Base-by-base conservation (phyloP, 2,888 invertebrate species). In the Cataglyphis cursor region DNA sequence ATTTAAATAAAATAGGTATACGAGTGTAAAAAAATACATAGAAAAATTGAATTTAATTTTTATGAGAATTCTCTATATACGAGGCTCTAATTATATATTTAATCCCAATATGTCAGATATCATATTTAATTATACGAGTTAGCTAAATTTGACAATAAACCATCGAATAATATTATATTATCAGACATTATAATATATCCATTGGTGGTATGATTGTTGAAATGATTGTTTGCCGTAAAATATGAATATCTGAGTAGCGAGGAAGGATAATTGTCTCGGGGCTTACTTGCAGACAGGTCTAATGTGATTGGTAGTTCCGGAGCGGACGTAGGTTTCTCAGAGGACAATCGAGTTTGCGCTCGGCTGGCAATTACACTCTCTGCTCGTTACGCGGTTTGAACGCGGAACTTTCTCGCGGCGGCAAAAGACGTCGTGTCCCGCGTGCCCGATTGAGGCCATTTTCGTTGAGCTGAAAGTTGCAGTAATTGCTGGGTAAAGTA, bases 221-320 rank as follows among this genome's bases (percentile, higher is more conserved):
- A 68, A 59, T 72, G 72, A 59, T 18, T 78, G 57, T 72, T 66
- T 57, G 72, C 18, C 44, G 44, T 35, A 59, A 80, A 80, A 80
- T 78, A 78, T 80, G 78, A 61, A 80, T 80, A 80, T 18, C 31
- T 35, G 31, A 18, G 18, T 59, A 21, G 18, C 18, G 44, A 21
- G 8, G 21, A 57, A 18, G 82, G 62, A 68, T 88, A 89, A 88
- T 89, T 85, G 76, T 82, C 74, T 85, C 68, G 81, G 24, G 78
- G 81, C 86, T 87, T 84, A 84, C 83, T 88, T 64, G 86, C 18
- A 82, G 81, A 83, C 81, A 86, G 73, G 57, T 86, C 80, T 82
- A 89, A 83, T 81, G 68, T 86, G 86, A 86, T 89, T 86, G 86
- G 72, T 57, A 82, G 86, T 84, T 86, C 78, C 65, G 75, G 62